Evolutionary conservation across 2,888 invertebrate genomes (phyloP).

Genomic region (Erebia ligea): DNA sequence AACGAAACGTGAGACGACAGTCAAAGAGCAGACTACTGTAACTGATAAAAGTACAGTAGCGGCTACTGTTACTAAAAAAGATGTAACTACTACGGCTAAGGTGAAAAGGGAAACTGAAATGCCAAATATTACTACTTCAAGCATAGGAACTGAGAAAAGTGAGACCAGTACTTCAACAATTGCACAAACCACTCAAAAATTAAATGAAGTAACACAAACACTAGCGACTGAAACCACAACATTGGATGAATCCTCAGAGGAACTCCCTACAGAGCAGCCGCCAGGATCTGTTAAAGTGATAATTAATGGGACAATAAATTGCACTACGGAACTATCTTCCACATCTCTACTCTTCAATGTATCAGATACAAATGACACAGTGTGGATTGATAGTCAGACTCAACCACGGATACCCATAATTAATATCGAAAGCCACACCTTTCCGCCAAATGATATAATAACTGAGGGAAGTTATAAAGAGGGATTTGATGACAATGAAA

Average conservation of each 20-base stretch:
- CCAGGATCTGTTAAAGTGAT: slow-evolving; percentile 67
- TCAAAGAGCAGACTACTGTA: slow-evolving; percentile 49
- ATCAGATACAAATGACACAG: slow-evolving; percentile 53
- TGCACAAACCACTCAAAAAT: slow-evolving; percentile 40
- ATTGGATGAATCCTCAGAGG: slow-evolving; percentile 44
- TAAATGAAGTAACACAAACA: slow-evolving; percentile 42
- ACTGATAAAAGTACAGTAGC: slow-evolving; percentile 52
- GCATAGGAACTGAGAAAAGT: slow-evolving; percentile 43
- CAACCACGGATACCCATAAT: slow-evolving; percentile 61
- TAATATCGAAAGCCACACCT: slow-evolving; percentile 62
- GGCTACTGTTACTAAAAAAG: slow-evolving; percentile 50
- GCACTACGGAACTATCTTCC: slow-evolving; percentile 74
- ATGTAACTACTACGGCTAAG: slow-evolving; percentile 58
- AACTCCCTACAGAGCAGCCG: slow-evolving; percentile 58
- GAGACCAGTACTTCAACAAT: slow-evolving; percentile 41
- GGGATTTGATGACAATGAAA: slow-evolving; percentile 77
- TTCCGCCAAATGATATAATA: slow-evolving; percentile 69
- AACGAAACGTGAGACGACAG: slow-evolving; percentile 56
- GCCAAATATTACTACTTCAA: slow-evolving; percentile 45
- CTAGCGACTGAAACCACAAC: slow-evolving; percentile 42
- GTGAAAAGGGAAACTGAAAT: slow-evolving; percentile 69
- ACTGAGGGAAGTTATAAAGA: slow-evolving; percentile 62
- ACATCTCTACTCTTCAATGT: slow-evolving; percentile 64
- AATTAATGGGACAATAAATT: slow-evolving; percentile 76
- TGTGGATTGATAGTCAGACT: slow-evolving; percentile 54